Conservation (phyloP, 37 sponge, comb jelly and placozoan species). For the Oopsacas minuta region DNA sequence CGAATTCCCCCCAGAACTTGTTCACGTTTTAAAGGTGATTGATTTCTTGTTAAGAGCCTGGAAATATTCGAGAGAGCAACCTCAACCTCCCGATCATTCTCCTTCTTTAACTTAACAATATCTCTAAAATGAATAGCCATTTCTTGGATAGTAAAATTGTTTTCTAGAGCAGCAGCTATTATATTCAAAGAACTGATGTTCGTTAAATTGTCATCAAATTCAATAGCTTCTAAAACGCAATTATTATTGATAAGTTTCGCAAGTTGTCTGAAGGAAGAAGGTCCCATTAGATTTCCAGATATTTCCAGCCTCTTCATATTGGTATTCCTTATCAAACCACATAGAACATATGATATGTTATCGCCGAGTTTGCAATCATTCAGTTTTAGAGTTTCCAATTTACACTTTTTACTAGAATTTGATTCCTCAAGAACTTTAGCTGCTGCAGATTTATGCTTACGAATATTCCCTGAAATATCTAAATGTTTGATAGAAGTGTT, state of each 20-base stretch:
- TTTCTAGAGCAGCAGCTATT: not conserved
- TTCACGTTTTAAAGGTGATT: not conserved
- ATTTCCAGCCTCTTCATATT: not conserved
- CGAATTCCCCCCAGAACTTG: not conserved
- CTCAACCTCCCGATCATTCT: not conserved
- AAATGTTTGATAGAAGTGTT: not conserved
- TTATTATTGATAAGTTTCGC: not conserved
- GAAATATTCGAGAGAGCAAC: not conserved
- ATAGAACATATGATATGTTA: not conserved
- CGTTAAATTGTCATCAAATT: not conserved
- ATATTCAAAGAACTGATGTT: not conserved
- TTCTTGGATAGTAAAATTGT: not conserved
- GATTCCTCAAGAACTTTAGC: slow-evolving; percentile 1
- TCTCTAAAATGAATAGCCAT: not conserved
- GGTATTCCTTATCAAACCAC: not conserved
- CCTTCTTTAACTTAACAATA: not conserved
- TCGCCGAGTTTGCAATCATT: not conserved
- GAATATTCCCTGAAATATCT: not conserved
- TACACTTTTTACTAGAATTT: not conserved
- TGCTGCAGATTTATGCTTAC: not conserved
- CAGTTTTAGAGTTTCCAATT: not conserved
- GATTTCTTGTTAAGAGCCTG: not conserved
- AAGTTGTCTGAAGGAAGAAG: not conserved
- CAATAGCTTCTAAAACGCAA: not conserved
- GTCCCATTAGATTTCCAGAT: not conserved